phyloP scores from a whole-genome alignment of 2,888 invertebrate genomes.

The Zhengitettix transpicula region DNA sequence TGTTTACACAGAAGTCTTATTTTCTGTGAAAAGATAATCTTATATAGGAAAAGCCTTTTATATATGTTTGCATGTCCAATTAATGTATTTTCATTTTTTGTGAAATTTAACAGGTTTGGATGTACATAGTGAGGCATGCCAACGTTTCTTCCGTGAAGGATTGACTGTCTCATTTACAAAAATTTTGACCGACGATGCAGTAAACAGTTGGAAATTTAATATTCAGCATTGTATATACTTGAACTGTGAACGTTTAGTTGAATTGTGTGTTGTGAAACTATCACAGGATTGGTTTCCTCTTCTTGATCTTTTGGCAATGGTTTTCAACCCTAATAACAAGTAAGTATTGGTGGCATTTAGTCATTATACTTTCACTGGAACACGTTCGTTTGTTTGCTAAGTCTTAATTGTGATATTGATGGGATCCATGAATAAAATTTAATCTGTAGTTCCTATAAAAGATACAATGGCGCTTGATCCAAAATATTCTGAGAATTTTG shows the following conservation, averaged over 20 bases:
- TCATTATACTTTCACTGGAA: no score
- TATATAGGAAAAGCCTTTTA: no score
- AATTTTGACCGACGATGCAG: conserved; percentile 93
- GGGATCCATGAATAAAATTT: no score
- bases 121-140: conserved; percentile 74
- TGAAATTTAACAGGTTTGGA: conserved; percentile 50
- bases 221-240: conserved; percentile 90
- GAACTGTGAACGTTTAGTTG: conserved; percentile 82
- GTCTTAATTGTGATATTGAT: no score
- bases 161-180: conserved; percentile 89
- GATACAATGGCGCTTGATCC: no score
- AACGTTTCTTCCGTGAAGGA: conserved; percentile 87
- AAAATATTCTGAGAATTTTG: no score
- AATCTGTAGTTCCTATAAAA: no score
- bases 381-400: no score
- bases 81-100: no score
- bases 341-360: conserved; percentile 28
- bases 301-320: conserved; percentile 80
- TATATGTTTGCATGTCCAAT: no score
- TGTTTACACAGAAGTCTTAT: no score
- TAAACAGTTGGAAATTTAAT: conserved; percentile 93
- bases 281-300: conserved; percentile 81
- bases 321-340: conserved; percentile 90
- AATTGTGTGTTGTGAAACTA: conserved; percentile 83
- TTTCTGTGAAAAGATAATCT: no score